A percentile compares a stretch with the other conserved stretches of the same genome.
These are phyloP conservation scores for Rhynchonycteris naso DNA, from an alignment of 2,797 vertebrate species.

Conservation along the genomic window DNA sequence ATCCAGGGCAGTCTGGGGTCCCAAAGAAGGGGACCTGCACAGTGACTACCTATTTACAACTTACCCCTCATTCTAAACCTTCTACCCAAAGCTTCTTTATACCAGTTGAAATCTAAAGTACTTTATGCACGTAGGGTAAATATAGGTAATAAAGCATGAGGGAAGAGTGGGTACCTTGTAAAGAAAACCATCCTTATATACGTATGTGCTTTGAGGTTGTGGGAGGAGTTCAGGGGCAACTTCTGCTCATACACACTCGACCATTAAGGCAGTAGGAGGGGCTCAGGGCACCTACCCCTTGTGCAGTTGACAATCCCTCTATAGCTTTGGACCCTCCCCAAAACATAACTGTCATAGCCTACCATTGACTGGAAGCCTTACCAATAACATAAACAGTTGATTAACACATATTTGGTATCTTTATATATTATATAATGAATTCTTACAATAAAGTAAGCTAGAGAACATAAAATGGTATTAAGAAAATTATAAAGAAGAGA, in stretches of 20 bases:
- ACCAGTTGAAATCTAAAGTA: not conserved
- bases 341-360: not conserved
- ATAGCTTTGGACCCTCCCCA: not conserved
- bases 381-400: not conserved
- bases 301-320: not conserved
- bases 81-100: not conserved
- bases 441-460: not conserved
- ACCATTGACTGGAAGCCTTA: not conserved
- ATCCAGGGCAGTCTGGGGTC: not conserved
- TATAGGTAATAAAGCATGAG: not conserved
- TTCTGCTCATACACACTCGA: not conserved
- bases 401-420: not conserved
- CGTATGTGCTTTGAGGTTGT: not conserved
- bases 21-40: not conserved
- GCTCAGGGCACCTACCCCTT: not conserved
- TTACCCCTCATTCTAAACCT: not conserved
- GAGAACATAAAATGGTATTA: not conserved
- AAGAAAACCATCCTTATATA: not conserved
- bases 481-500: not conserved
- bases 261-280: not conserved
- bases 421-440: not conserved
- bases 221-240: not conserved
- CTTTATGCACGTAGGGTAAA: not conserved
- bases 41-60: not conserved
- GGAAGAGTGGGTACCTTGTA: not conserved